Evolutionary conservation across 1,140 invertebrate genomes (phyloP), one percentile per base, ranked within the genome.

Genomic region (Drosophila willistoni): DNA sequence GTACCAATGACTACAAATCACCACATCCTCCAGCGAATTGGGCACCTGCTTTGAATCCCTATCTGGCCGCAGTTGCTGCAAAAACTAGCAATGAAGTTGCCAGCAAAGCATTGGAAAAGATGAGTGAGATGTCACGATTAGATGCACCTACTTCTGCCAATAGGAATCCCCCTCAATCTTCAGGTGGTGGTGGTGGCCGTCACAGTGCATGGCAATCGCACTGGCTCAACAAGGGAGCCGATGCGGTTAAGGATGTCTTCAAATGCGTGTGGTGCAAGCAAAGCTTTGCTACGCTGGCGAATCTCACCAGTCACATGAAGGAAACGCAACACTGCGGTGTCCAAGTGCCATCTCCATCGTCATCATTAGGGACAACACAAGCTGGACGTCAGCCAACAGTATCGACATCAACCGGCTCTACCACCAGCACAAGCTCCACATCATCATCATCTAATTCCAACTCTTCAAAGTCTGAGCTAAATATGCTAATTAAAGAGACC

Each of bases 261-360:
- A 98, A 98, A 91, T 98, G 98, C 92, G 97, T 98, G 3, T 98
- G 97, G 97, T 98, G 98, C 92, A 98, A 98, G 91, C 96, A 98
- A 85, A 98, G 97, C 82, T 98, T 98, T 83, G 96, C 96, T 14
- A 97, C 96, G 36, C 91, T 98, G 9, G 97, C 97, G 1, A 97
- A 97, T 51, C 95, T 98, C 93, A 98, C 97, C 1, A 95, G 96
- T 14, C 98, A 98, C 91, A 98, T 98, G 97, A 98, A 98, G 89
- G 97, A 98, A 93, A 97, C 97, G 0, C 98, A 98, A 91, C 97
- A 98, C 77, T 98, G 97, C 66, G 96, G 96, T 22, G 96, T 97
- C 0, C 96, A 96, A 83, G 95, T 96, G 84, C 95, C 96, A 3
- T 81, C 86, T 0, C 81, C 81, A 39, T 73, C 76, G 0, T 42